phyloP scores from a whole-genome alignment of 2,797 vertebrate genomes.

The Hippopotamyrus pictus region DNA sequence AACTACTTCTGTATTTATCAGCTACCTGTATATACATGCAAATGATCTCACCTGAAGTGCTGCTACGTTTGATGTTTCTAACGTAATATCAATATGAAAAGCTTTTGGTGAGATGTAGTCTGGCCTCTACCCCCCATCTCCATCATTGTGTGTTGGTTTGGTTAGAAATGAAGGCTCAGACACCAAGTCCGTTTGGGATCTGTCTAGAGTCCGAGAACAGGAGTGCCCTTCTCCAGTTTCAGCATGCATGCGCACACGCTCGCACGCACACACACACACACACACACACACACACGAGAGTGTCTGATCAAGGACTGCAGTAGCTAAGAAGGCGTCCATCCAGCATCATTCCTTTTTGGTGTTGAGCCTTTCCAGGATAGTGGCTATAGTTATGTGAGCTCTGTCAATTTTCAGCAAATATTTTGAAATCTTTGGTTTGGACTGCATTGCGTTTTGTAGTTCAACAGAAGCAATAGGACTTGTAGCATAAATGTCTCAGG shows the following conservation, averaged over 20 bases:
- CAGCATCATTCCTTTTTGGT: background rate
- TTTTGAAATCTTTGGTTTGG: background rate
- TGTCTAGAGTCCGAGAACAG: constrained; percentile 52
- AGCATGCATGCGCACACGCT: background rate
- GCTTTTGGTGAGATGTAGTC: background rate
- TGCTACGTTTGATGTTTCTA: background rate
- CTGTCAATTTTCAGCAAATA: background rate
- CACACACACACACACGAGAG: background rate
- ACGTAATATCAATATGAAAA: background rate
- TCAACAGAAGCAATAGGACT: background rate
- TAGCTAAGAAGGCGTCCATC: background rate
- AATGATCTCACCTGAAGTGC: background rate
- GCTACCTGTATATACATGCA: background rate
- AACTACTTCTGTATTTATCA: background rate
- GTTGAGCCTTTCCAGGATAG: background rate
- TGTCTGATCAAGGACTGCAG: background rate
- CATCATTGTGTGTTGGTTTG: constrained; percentile 22
- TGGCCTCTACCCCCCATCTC: constrained; percentile 24
- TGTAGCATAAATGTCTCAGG: background rate
- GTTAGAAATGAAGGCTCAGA: constrained; percentile 58
- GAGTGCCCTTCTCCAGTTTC: background rate
- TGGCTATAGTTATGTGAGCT: background rate
- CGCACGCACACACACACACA: background rate
- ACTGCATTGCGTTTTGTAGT: background rate
- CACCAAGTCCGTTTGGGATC: constrained; percentile 49